phyloP scores from a whole-genome alignment of 2,797 vertebrate species.

The Ciconia nigra region DNA sequence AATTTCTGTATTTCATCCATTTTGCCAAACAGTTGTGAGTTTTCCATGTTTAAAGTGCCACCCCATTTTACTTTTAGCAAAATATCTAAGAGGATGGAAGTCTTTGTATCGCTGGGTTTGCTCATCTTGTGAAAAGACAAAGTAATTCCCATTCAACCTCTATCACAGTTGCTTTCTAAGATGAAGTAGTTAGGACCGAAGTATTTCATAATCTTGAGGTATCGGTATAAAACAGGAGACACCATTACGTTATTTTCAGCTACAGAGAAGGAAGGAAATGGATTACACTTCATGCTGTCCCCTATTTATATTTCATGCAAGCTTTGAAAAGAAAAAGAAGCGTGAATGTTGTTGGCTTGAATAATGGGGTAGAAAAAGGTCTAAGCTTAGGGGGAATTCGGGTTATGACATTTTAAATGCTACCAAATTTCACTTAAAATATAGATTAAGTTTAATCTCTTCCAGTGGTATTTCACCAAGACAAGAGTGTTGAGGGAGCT shows the following conservation, averaged over 20 bases:
- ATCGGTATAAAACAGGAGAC: neutral
- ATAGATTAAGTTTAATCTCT: neutral
- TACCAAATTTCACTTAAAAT: neutral
- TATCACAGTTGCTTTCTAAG: neutral
- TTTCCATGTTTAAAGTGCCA: neutral
- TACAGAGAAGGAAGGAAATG: neutral
- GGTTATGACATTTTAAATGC: neutral
- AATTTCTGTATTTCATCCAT: neutral
- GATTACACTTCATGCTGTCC: neutral
- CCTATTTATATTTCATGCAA: neutral
- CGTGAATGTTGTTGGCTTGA: fast-evolving
- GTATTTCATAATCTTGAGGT: neutral
- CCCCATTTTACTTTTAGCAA: neutral
- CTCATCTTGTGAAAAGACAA: neutral
- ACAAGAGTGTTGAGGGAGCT: neutral
- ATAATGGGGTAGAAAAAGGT: neutral
- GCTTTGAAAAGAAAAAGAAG: neutral
- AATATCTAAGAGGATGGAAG: neutral
- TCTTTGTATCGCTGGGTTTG: neutral
- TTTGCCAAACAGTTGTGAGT: neutral
- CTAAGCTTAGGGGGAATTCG: neutral
- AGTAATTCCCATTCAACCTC: neutral
- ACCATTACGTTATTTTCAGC: neutral
- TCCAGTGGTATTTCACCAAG: neutral
- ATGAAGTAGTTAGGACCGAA: neutral